Evolutionary conservation across 2,113 vertebrate genomes (phyloP).

Genomic region (Osmerus mordax): DNA sequence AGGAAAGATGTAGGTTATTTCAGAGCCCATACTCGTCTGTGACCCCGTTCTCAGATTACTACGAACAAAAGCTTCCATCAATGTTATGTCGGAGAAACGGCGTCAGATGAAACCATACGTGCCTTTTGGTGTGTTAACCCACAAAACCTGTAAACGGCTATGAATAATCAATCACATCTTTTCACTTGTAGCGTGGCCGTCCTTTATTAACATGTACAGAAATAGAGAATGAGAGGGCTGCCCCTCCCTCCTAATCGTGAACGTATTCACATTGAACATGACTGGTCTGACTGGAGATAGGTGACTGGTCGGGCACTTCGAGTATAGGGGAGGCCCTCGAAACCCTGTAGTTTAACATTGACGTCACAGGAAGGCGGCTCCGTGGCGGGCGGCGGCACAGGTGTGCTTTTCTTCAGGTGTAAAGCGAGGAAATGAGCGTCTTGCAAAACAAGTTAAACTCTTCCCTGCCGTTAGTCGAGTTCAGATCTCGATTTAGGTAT

Average conservation of each 20-base stretch:
- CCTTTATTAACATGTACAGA: no score
- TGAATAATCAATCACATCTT: no score
- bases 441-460: slow-evolving; percentile 11
- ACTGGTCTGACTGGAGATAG: no score
- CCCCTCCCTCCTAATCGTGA: no score
- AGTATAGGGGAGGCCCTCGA: not conserved
- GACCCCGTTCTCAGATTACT: not conserved
- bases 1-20: not conserved
- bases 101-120: no score
- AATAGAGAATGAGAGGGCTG: no score
- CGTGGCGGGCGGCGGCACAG: slow-evolving; percentile 33
- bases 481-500: slow-evolving; percentile 40
- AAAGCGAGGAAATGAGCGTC: slow-evolving; percentile 34
- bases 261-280: no score
- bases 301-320: no score
- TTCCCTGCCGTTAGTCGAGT: slow-evolving; percentile 9
- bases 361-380: slow-evolving; percentile 49
- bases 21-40: not conserved
- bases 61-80: not conserved
- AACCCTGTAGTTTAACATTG: not conserved
- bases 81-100: not conserved
- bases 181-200: no score
- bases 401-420: slow-evolving; percentile 55
- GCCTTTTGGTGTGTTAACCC: no score
- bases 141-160: no score